Evolutionary conservation across 1,140 invertebrate species (phyloP).

Genomic region (Drosophila arawakana): DNA sequence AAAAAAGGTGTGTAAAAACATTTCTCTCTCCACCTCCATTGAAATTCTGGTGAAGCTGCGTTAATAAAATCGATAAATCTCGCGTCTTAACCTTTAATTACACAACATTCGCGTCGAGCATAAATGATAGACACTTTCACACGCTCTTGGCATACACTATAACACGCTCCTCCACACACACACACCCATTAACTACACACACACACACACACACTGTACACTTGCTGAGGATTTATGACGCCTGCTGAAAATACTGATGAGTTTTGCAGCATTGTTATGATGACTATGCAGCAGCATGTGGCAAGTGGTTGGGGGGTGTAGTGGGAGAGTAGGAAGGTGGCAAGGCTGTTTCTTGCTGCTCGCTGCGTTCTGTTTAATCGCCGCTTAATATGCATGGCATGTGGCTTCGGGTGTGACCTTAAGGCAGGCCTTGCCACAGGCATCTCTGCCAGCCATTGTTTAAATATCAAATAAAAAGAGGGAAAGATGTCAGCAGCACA

Average conservation of each 20-base stretch:
- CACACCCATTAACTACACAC: neutral
- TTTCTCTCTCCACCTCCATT: neutral
- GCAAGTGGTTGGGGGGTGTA: conserved; percentile 10
- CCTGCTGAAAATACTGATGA: conserved; percentile 62
- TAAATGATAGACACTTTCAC: neutral
- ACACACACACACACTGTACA: conserved; percentile 8
- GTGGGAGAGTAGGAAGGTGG: conserved; percentile 1
- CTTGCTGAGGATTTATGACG: conserved; percentile 58
- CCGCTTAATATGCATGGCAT: conserved; percentile 75
- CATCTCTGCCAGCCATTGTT: conserved; percentile 36
- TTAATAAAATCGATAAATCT: conserved; percentile 73
- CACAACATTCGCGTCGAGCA: conserved; percentile 35
- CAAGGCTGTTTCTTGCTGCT: conserved; percentile 4
- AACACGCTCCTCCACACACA: conserved; percentile 1
- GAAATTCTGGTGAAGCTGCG: conserved; percentile 17
- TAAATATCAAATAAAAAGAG: conserved; percentile 52
- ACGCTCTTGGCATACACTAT: neutral
- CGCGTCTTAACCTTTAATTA: conserved; percentile 71
- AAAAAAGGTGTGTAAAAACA: conserved; percentile 56
- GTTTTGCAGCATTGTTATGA: conserved; percentile 48
- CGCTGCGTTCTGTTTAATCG: conserved; percentile 60
- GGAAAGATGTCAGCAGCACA: conserved; percentile 26
- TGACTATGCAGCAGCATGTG: conserved; percentile 39
- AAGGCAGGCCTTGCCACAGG: conserved; percentile 47
- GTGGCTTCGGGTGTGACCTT: conserved; percentile 62